Evolutionary conservation across 2,113 vertebrate genomes (phyloP).

Genomic region (Vulpes ferrilata): DNA sequence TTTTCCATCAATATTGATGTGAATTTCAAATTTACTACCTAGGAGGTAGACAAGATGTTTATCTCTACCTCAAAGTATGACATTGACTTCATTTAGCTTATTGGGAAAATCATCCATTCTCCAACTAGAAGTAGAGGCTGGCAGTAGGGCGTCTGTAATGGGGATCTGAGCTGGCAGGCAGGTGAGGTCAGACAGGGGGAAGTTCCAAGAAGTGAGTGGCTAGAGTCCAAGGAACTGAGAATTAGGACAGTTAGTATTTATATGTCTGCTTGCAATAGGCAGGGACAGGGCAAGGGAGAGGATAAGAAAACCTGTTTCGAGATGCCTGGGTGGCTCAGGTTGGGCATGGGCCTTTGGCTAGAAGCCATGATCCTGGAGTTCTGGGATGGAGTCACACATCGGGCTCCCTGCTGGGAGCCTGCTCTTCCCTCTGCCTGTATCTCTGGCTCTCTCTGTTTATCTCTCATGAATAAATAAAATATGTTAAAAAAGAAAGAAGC

Average conservation of each 20-base stretch:
- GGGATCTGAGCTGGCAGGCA: not conserved
- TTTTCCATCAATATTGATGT: not conserved
- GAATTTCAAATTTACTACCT: not conserved
- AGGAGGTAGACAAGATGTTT: not conserved
- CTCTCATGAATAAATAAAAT: too few species aligned
- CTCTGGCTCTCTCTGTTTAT: too few species aligned
- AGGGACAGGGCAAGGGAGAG: not conserved
- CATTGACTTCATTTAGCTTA: not conserved
- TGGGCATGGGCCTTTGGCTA: too few species aligned
- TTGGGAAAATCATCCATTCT: not conserved
- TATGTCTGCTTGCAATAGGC: not conserved
- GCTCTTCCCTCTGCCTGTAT: too few species aligned
- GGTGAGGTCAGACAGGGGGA: not conserved
- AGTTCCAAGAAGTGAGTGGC: not conserved
- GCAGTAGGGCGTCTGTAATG: not conserved
- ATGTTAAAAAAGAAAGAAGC: too few species aligned
- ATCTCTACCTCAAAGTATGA: not conserved
- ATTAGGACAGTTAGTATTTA: not conserved
- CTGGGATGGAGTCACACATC: too few species aligned
- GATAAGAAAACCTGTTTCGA: not conserved
- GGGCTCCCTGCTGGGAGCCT: too few species aligned
- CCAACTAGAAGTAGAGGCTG: not conserved
- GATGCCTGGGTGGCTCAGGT: too few species aligned
- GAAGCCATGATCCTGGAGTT: too few species aligned
- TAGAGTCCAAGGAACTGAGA: not conserved